These are phyloP conservation scores for Recurvirostra avosetta DNA, from an alignment of 2,113 vertebrate genomes.

Conservation along the genomic window DNA sequence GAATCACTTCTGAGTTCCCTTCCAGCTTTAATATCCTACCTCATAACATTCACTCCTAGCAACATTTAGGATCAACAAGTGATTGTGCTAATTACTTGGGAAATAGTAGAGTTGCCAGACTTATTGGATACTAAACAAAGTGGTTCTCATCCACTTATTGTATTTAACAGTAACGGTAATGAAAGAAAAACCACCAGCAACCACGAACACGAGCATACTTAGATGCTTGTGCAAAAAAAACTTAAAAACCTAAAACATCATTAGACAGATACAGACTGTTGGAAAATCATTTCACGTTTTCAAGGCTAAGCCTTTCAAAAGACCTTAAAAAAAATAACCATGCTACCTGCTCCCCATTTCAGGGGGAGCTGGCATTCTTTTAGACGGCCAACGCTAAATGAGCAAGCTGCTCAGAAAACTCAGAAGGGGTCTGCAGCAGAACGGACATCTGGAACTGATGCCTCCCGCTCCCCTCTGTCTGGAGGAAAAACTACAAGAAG, in stretches of 20 bases:
- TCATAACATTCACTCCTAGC: background rate
- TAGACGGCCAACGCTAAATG: rapidly evolving
- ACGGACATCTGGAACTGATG: rapidly evolving
- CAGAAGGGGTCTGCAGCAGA: background rate
- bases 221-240: rapidly evolving
- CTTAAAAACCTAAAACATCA: background rate
- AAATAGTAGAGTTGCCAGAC: background rate
- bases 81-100: background rate
- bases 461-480: background rate
- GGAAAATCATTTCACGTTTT: background rate
- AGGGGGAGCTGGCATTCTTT: background rate
- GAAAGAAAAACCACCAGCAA: background rate
- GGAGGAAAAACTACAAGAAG: background rate
- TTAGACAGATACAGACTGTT: background rate
- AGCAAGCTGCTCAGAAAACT: background rate
- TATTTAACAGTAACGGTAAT: background rate
- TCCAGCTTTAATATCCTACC: background rate
- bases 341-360: background rate
- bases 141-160: background rate
- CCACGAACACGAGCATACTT: background rate
- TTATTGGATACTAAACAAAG: background rate
- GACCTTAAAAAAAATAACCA: background rate
- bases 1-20: background rate
- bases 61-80: background rate
- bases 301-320: background rate